Evolutionary conservation across 2,888 invertebrate species (phyloP), one percentile per base, ranked within the genome.

Genomic region (Watsonalla cultraria): DNA sequence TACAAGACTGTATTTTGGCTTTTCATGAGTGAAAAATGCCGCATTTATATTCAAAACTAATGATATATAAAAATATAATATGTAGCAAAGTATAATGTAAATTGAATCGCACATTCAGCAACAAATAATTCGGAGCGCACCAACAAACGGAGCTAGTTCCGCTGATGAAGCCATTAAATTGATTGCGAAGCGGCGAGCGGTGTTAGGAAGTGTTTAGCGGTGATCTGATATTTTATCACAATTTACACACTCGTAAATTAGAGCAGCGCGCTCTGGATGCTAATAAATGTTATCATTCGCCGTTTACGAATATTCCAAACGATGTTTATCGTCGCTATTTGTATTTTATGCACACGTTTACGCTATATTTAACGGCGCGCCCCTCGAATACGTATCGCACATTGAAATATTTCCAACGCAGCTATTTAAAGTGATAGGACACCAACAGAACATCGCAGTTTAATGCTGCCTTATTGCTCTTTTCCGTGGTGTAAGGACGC

Each of bases 241-340:
- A 46, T 51, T n/a, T 55, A 54, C 54, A 59, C 48, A 56, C 48
- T 58, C 68, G 53, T 68, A 67, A 68, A 66, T 68, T 57, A 58
- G 51, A 46, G 37, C 37, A 24, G 35, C 34, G 50, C 53, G 37
- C 39, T 49, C 49, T 35, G 15, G 49, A 8, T 7, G 39, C 49
- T 49, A 49, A 49, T 49, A 49, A 49, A 49, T 37, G 39, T 39
- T 49, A 49, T 49, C 49, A 14, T 15, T 39, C 37, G 11, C 49
- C 37, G 49, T 49, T 49, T 49, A 49, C 49, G 49, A 49, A 49
- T 49, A 49, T 49, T 49, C 37, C 37, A 14, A 49, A 35, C 37
- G 39, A 37, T 49, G 49, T 49, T 49, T 37, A 39, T 49, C 49
- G 15, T 37, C 15, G 15, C 15, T 37, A 37, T 49, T 49, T 37